phyloP scores from a whole-genome alignment of 2,797 vertebrate species.

The Taenioides sp. region DNA sequence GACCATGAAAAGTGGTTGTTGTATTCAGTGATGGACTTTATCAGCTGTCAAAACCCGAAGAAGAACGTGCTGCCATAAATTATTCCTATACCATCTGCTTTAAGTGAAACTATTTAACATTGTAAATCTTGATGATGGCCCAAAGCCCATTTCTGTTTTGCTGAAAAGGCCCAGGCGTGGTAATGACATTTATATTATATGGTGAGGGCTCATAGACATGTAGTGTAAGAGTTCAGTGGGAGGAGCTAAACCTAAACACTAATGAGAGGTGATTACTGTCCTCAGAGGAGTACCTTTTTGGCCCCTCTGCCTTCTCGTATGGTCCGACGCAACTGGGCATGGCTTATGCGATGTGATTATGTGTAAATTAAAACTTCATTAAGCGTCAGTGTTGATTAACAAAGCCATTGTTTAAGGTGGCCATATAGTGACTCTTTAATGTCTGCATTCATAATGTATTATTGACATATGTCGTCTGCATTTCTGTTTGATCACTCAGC shows the following conservation, averaged over 20 bases:
- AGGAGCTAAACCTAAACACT: slow-evolving; percentile 60
- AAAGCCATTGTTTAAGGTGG: slow-evolving; percentile 67
- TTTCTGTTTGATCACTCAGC: slow-evolving; percentile 46
- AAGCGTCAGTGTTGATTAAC: slow-evolving; percentile 74
- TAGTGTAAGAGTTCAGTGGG: slow-evolving; percentile 36
- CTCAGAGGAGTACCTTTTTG: slow-evolving; percentile 72
- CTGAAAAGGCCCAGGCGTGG: slow-evolving; percentile 49
- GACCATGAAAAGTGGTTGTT: not conserved
- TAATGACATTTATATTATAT: slow-evolving; percentile 52
- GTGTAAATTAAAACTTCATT: slow-evolving; percentile 85
- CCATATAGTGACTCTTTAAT: slow-evolving; percentile 42
- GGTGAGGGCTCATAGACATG: slow-evolving; percentile 39
- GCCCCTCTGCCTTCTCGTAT: slow-evolving; percentile 51
- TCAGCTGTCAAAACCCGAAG: slow-evolving; percentile 16
- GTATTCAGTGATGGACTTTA: not conserved
- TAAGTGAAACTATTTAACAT: slow-evolving; percentile 22
- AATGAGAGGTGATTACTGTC: slow-evolving; percentile 73
- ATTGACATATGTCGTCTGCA: slow-evolving; percentile 33
- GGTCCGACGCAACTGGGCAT: slow-evolving; percentile 73
- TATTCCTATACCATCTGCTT: slow-evolving; percentile 33
- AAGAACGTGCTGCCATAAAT: slow-evolving; percentile 28
- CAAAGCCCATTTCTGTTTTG: not conserved
- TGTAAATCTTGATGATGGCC: slow-evolving; percentile 17
- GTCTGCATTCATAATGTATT: slow-evolving; percentile 53
- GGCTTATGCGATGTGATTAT: slow-evolving; percentile 82